A percentile compares a stretch with the other conserved stretches of the same genome.
phyloP scores from a whole-genome alignment of 1,140 invertebrate genomes.

The Copidosoma floridanum region DNA sequence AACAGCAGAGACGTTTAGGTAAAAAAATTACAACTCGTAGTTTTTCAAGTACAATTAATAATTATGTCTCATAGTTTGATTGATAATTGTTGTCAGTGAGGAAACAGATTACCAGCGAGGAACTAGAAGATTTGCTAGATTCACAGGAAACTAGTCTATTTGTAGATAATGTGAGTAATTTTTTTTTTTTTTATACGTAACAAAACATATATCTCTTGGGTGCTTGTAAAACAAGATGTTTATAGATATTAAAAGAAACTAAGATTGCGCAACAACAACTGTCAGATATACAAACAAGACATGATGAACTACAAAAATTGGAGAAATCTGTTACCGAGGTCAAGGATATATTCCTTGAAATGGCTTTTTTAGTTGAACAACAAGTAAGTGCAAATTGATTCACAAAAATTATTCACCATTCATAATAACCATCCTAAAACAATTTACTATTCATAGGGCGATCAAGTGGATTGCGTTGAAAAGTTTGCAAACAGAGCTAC shows the following conservation, averaged over 20 bases:
- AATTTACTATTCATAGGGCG: slow-evolving; percentile 58
- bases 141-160: slow-evolving; percentile 59
- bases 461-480: slow-evolving; percentile 70
- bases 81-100: slow-evolving; percentile 53
- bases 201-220: slow-evolving; percentile 2
- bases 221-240: slow-evolving; percentile 5
- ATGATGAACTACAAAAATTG: slow-evolving; percentile 79
- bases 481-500: slow-evolving; percentile 68
- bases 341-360: slow-evolving; percentile 79
- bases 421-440: slow-evolving; percentile 4
- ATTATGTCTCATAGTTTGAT: not conserved
- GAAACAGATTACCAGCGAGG: slow-evolving; percentile 58
- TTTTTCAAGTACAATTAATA: slow-evolving; percentile 18
- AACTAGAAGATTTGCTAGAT: slow-evolving; percentile 58
- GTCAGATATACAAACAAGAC: slow-evolving; percentile 79
- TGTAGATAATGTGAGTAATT: slow-evolving; percentile 62
- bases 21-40: slow-evolving; percentile 42
- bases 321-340: slow-evolving; percentile 80
- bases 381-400: slow-evolving; percentile 59
- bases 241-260: slow-evolving; percentile 78
- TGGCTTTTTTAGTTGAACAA: slow-evolving; percentile 72
- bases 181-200: slow-evolving; percentile 2
- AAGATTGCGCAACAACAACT: slow-evolving; percentile 76
- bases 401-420: too few species aligned
- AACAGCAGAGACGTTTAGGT: slow-evolving; percentile 76